Base-by-base conservation (phyloP, 2,113 vertebrate genomes). In the Oncorhynchus nerka region DNA sequence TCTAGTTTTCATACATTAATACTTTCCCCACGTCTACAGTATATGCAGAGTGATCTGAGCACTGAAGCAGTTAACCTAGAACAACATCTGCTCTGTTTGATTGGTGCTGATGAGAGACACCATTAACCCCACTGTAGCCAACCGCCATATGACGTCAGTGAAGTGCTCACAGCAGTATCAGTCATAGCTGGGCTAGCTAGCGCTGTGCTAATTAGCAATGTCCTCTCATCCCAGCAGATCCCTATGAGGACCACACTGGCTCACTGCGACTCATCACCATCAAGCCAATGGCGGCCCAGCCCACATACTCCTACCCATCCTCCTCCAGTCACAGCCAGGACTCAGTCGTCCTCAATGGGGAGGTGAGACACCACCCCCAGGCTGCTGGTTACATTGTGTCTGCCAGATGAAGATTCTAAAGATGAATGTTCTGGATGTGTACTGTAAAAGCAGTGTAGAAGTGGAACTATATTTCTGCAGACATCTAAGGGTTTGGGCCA, bases 201-300 rank as follows among this genome's bases (percentile, higher is more conserved):
- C 71, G 59, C 48, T 64, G 49, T 68, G 34, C 30, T 70, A 13
- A 24, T 22, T 59, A 24, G 49, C 64, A 61, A 6, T 89, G 0
- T 92, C 86, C 84, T 91, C 93, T 79, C 26, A 79, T 79, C 24
- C 1, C 90, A 4, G 9, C 91, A 19, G 97, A 98, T 75, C 96
- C 95, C 9, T 99, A 97, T 0, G 97, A 98, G 76, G 95, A 96
- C 0, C 96, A 96, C 15, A 96, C 97, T 0, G 95, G 98, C 65
- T 99, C 98, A 0, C 94, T 99, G 73, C 95, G 97, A 76, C 95
- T 99, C 78, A 96, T 99, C 8, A 94, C 96, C 6, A 96, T 99
- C 77, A 99, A 99, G 79, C 96, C 97, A 0, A 92, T 96, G 83
- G 90, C 94, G 0, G 93, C 96, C 0, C 95, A 96, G 1, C 90